A percentile compares a stretch with the other conserved stretches of the same genome.
phyloP scores from a whole-genome alignment of 2,888 invertebrate genomes.

The Phymatocera aterrima region DNA sequence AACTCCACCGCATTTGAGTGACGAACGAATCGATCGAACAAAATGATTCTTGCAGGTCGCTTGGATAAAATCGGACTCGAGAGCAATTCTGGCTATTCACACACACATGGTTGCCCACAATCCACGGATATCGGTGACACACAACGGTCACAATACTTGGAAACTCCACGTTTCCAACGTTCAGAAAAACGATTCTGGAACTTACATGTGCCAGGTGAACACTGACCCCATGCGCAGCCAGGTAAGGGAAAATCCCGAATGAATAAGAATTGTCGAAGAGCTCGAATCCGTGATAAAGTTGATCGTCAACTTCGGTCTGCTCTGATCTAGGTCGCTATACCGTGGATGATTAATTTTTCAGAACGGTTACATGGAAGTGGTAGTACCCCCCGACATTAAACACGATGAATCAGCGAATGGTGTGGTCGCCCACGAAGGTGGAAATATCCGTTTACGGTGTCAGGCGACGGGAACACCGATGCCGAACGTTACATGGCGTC shows the following conservation, averaged over 20 bases:
- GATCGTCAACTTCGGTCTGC: no score
- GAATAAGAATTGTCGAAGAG: not conserved
- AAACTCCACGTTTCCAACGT: slow-evolving; percentile 93
- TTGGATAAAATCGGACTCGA: slow-evolving; percentile 94
- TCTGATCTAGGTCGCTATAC: no score
- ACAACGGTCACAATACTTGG: slow-evolving; percentile 96
- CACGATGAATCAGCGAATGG: slow-evolving; percentile 85
- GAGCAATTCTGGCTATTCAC: slow-evolving; percentile 92
- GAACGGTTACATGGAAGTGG: slow-evolving; percentile 92
- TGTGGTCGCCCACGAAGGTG: slow-evolving; percentile 88
- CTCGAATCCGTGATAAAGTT: not conserved
- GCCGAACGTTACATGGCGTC: slow-evolving; percentile 87
- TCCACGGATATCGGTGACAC: slow-evolving; percentile 89
- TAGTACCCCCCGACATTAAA: slow-evolving; percentile 91
- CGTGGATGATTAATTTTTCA: slow-evolving; percentile 70
- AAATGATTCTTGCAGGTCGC: no score
- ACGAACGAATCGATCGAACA: no score
- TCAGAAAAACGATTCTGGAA: slow-evolving; percentile 93
- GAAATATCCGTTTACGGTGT: slow-evolving; percentile 86
- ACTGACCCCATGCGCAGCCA: slow-evolving; percentile 94
- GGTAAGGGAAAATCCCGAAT: slow-evolving; percentile 77
- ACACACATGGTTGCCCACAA: slow-evolving; percentile 94
- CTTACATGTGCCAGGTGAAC: slow-evolving; percentile 96
- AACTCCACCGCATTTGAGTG: no score
- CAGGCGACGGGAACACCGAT: slow-evolving; percentile 89